Evolutionary conservation across 2,113 vertebrate genomes (phyloP).

Genomic region (Phrynocephalus versicolor): DNA sequence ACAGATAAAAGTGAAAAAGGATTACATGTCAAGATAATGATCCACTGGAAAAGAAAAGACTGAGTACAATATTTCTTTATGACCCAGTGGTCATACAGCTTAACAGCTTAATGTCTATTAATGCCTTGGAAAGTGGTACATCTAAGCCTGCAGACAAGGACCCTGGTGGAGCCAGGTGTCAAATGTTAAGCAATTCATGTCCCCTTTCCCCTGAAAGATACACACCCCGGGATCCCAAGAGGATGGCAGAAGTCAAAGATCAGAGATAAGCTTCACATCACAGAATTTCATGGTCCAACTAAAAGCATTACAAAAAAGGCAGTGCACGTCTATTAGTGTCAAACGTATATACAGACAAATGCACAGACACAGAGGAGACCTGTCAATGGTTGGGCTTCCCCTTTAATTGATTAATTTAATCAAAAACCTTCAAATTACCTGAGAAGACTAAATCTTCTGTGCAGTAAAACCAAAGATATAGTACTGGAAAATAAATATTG

Average conservation of each 20-base stretch:
- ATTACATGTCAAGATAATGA: conserved; percentile 60
- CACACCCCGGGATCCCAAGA: conserved; percentile 43
- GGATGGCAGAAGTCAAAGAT: conserved; percentile 53
- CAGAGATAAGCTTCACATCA: conserved; percentile 60
- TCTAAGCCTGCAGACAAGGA: conserved; percentile 27
- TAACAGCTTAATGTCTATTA: conserved; percentile 44
- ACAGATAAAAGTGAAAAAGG: conserved; percentile 44
- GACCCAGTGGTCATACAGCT: conserved; percentile 35
- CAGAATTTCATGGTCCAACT: conserved; percentile 50
- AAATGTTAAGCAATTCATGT: conserved; percentile 56
- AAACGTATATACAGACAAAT: conserved; percentile 46
- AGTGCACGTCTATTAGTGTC: conserved; percentile 56
- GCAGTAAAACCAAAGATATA: conserved; percentile 54
- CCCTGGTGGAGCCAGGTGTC: conserved; percentile 48
- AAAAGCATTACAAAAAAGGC: conserved; percentile 69
- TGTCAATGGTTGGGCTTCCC: conserved; percentile 45
- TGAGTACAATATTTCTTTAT: conserved; percentile 44
- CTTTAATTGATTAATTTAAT: conserved; percentile 59
- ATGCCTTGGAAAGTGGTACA: conserved; percentile 6
- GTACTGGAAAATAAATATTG: conserved; percentile 55
- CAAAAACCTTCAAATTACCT: conserved; percentile 64
- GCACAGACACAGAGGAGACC: conserved; percentile 40
- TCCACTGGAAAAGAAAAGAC: conserved; percentile 50
- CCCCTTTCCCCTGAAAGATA: conserved; percentile 44
- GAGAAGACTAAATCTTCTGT: conserved; percentile 64